phyloP scores from a whole-genome alignment of 2,888 invertebrate genomes.

The Penaeus monodon region DNA sequence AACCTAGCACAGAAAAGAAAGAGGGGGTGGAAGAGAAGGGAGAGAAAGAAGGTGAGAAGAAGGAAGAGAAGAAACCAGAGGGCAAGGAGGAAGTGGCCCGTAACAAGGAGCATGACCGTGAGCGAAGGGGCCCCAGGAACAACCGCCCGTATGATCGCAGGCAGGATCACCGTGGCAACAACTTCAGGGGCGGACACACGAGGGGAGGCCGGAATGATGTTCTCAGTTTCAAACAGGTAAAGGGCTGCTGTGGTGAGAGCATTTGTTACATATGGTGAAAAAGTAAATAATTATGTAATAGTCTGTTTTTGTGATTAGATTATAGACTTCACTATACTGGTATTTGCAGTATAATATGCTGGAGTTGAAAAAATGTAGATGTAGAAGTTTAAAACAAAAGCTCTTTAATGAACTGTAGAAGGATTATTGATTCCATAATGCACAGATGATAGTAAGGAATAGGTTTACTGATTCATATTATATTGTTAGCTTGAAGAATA shows the following conservation, averaged over 20 bases:
- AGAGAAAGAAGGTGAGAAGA: conserved; percentile 32
- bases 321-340: too few species aligned
- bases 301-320: too few species aligned
- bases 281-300: too few species aligned
- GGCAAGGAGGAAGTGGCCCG: conserved; percentile 14
- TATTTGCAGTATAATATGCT: too few species aligned
- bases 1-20: conserved; percentile 39
- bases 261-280: too few species aligned
- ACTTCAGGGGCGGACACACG: conserved; percentile 8
- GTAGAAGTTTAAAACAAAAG: too few species aligned
- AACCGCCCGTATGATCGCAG: conserved; percentile 40
- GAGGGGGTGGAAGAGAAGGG: conserved; percentile 19
- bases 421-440: too few species aligned
- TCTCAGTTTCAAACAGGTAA: conserved; percentile 53
- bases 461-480: too few species aligned
- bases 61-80: conserved; percentile 26
- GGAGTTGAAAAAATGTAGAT: too few species aligned
- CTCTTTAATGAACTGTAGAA: too few species aligned
- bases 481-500: too few species aligned
- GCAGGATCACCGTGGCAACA: conserved; percentile 24
- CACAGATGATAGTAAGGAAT: too few species aligned
- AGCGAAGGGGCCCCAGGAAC: conserved; percentile 34
- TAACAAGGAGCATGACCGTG: conserved; percentile 29
- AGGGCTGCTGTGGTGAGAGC: neutral
- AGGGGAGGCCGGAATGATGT: conserved; percentile 43